A percentile compares a stretch with the other conserved stretches of the same genome.
Conservation (phyloP, 2,113 vertebrate genomes). For the Cottus gobio region DNA sequence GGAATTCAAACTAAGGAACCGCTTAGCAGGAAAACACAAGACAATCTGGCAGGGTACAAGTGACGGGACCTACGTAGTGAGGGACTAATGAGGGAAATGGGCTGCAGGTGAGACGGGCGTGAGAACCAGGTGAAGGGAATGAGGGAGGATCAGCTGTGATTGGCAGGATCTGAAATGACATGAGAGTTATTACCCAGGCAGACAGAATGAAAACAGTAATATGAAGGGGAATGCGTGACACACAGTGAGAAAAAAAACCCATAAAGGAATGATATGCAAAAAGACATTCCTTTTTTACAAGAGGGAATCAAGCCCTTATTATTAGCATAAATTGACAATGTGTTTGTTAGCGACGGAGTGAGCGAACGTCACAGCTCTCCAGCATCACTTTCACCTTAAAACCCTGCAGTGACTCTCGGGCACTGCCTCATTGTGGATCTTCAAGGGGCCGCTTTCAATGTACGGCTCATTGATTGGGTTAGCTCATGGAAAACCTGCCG, state of each 20-base stretch:
- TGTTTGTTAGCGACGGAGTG: not conserved
- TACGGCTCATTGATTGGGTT: constrained; percentile 23
- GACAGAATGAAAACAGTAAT: no score
- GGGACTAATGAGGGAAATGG: no score
- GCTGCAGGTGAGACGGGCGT: no score
- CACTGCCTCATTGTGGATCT: not conserved
- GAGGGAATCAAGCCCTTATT: not conserved
- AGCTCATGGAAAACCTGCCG: constrained; percentile 48
- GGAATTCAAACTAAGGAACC: no score
- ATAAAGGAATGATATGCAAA: not conserved
- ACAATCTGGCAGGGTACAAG: no score
- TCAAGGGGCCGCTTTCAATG: constrained; percentile 9
- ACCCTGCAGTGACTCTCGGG: not conserved
- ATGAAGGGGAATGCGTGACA: no score
- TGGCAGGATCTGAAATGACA: no score
- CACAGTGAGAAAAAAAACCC: not conserved
- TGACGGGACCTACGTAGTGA: no score
- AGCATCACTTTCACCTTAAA: not conserved
- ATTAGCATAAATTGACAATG: not conserved
- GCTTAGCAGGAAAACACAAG: no score
- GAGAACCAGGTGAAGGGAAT: no score
- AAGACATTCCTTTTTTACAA: not conserved
- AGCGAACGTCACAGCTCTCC: not conserved
- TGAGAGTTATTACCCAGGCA: no score
- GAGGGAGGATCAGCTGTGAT: no score